phyloP scores from a whole-genome alignment of 1,140 invertebrate genomes.

The Drosophila ercepeae region DNA sequence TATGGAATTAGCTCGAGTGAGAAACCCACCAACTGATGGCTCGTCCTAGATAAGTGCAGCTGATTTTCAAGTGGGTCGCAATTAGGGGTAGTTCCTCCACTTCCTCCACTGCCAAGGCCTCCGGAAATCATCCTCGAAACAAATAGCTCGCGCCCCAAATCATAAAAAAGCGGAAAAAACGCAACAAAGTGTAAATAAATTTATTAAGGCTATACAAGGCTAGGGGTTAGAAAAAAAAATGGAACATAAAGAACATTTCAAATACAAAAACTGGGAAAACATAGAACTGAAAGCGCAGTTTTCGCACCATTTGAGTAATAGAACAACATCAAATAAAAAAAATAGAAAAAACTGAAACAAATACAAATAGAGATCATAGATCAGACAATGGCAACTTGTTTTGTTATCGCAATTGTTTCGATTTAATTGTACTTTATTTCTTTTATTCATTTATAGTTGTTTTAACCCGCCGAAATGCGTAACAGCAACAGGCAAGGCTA shows the following conservation, averaged over 20 bases:
- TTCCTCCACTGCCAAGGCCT: slow-evolving; percentile 10
- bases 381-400: slow-evolving; percentile 58
- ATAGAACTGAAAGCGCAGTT: slow-evolving; percentile 59
- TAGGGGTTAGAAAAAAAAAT: slow-evolving; percentile 26
- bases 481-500: slow-evolving; percentile 30
- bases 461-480: slow-evolving; percentile 24
- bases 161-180: slow-evolving; percentile 46
- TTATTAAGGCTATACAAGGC: slow-evolving; percentile 58
- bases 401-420: slow-evolving; percentile 69
- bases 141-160: slow-evolving; percentile 74
- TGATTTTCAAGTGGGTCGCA: slow-evolving; percentile 72
- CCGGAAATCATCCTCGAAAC: slow-evolving; percentile 63
- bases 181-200: slow-evolving; percentile 80
- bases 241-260: slow-evolving; percentile 25
- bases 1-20: slow-evolving; percentile 37
- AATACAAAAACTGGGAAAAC: slow-evolving; percentile 31
- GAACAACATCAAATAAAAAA: slow-evolving; percentile 38
- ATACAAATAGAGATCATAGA: slow-evolving; percentile 55
- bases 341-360: slow-evolving; percentile 36
- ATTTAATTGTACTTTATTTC: slow-evolving; percentile 57
- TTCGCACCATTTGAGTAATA: slow-evolving; percentile 70
- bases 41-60: slow-evolving; percentile 69
- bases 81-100: slow-evolving; percentile 71
- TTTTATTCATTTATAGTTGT: slow-evolving; percentile 15
- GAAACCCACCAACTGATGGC: slow-evolving; percentile 64